Base-by-base conservation (phyloP, 2,888 invertebrate species). In the Incurvaria masculella region DNA sequence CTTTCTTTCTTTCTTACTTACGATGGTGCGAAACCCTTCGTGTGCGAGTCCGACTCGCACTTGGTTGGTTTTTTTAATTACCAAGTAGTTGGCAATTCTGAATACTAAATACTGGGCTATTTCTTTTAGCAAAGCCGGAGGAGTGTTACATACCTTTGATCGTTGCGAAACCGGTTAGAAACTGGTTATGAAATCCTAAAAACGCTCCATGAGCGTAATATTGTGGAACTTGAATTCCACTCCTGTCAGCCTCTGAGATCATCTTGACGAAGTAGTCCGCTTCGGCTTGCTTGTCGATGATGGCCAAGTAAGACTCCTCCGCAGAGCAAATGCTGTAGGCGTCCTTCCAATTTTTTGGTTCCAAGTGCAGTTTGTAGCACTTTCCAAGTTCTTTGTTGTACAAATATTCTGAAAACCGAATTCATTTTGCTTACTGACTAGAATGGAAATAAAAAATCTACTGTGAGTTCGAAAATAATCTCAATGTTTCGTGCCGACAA, bases 351-450 rank as follows among this genome's bases (percentile, higher is more conserved):
- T 58, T 68, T 51, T 54, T 56, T 0, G 69, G 68, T 1, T 53
- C 56, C 17, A 63, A 49, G 49, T 73, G 72, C 49, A 71, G 64
- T 51, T 72, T 73, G 57, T 72, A 73, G 53, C 71, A 74, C 53
- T 60, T 63, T 2, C 64, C 65, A 2, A 59, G 45, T 1, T 46
- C 49, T 6, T 57, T 56, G 42, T 62, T 59, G 53, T 58, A 68
- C 41, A 52, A 50, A 53, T 74, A 74, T 49, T 58, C 72, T 73
- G 60, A 21, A 63, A 61, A n/a, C n/a, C n/a, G n/a, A n/a, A n/a
- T n/a, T n/a, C n/a, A n/a, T 23, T 5, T 5, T 23, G 23, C 6
- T 23, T 23, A 23, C 23, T 6, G 5, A 23, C 23, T 6, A 23
- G 23, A 23, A 23, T 6, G 23, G 40, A 51, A 16, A 20, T 27